These are phyloP conservation scores for Saccopteryx bilineata DNA, from an alignment of 2,113 vertebrate genomes.

Conservation along the genomic window DNA sequence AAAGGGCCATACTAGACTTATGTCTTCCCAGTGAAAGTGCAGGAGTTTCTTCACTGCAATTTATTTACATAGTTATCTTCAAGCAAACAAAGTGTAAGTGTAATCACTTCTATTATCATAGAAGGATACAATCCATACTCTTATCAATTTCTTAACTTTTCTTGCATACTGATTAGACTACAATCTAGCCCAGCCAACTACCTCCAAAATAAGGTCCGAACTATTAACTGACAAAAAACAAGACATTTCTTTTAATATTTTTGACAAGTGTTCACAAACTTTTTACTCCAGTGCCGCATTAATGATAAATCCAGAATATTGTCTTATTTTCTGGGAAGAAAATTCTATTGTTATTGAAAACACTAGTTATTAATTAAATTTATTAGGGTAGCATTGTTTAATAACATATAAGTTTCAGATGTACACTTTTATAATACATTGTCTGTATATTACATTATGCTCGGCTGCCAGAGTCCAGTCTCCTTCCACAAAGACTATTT, in stretches of 20 bases:
- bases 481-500: slow-evolving; percentile 4
- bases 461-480: background rate
- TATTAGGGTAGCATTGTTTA: background rate
- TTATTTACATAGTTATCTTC: background rate
- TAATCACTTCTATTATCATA: background rate
- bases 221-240: background rate
- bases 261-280: background rate
- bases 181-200: background rate
- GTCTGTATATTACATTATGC: background rate
- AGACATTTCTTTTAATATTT: background rate
- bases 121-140: background rate
- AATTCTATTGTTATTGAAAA: background rate
- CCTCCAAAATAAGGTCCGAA: background rate
- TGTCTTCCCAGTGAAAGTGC: background rate
- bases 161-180: background rate
- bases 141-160: background rate
- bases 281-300: background rate
- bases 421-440: background rate
- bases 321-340: background rate
- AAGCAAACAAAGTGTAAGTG: background rate
- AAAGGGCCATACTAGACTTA: background rate
- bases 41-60: background rate
- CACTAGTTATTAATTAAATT: background rate
- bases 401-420: background rate
- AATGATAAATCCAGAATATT: background rate